A percentile compares a stretch with the other conserved stretches of the same genome.
phyloP scores from a whole-genome alignment of 2,797 vertebrate genomes.

The Hippoglossus hippoglossus region DNA sequence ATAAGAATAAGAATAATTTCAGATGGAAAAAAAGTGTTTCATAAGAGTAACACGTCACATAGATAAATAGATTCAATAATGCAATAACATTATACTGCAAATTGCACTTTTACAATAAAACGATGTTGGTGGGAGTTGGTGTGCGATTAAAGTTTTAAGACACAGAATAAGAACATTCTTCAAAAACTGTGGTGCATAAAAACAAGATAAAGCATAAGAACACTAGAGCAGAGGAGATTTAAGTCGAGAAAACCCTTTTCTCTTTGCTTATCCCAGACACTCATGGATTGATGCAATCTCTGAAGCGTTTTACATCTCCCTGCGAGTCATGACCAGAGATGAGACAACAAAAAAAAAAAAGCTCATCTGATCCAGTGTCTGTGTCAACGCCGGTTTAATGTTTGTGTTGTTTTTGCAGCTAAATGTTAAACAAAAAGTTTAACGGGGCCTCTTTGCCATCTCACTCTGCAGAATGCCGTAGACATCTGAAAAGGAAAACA shows the following conservation, averaged over 20 bases:
- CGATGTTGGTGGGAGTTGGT: too few relatives aligned
- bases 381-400: background rate
- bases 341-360: background rate
- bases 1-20: too few relatives aligned
- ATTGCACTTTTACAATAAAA: too few relatives aligned
- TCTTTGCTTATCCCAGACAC: background rate
- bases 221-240: too few relatives aligned
- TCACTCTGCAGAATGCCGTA: constrained; percentile 31
- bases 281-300: background rate
- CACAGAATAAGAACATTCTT: background rate
- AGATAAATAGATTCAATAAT: background rate
- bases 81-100: background rate
- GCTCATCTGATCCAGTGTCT: background rate
- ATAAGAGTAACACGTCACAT: too few relatives aligned
- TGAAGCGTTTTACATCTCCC: background rate
- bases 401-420: constrained; percentile 43
- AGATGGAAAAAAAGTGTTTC: too few relatives aligned
- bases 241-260: background rate
- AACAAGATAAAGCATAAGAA: background rate
- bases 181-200: background rate
- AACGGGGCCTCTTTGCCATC: constrained; percentile 26
- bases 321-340: background rate
- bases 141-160: background rate
- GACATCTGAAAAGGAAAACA: constrained; percentile 10
- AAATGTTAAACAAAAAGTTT: constrained; percentile 19